phyloP scores from a whole-genome alignment of 2,888 invertebrate genomes.

The Pseudoips prasinana region DNA sequence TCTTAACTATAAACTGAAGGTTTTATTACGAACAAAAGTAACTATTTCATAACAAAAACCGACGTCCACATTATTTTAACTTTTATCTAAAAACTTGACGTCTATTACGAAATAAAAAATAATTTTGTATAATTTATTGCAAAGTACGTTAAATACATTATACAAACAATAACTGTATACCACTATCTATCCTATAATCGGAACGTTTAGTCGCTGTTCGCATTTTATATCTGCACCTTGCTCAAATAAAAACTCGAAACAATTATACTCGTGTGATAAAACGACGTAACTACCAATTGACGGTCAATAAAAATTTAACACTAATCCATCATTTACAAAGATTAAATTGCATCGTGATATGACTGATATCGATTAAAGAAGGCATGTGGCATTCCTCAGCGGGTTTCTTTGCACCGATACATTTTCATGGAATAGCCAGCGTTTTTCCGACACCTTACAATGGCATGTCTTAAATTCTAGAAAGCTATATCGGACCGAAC shows the following conservation, averaged over 20 bases:
- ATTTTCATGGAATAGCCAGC: constrained; percentile 78
- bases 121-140: constrained; percentile 25
- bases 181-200: constrained; percentile 48
- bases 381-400: constrained; percentile 68
- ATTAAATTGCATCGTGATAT: constrained; percentile 59
- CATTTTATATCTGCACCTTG: constrained; percentile 78
- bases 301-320: constrained; percentile 60
- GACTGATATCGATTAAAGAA: constrained; percentile 59
- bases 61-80: constrained; percentile 19
- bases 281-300: constrained; percentile 62
- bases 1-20: no score
- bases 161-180: constrained; percentile 36
- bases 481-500: constrained; percentile 62
- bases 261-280: constrained; percentile 63
- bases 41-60: no score
- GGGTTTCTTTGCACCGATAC: constrained; percentile 72
- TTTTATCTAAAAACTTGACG: constrained; percentile 18
- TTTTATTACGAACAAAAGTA: no score
- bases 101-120: constrained; percentile 10
- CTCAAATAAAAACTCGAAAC: constrained; percentile 75
- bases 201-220: constrained; percentile 48
- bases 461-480: constrained; percentile 78
- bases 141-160: constrained; percentile 28
- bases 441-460: constrained; percentile 81
- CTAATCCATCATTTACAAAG: constrained; percentile 58